Evolutionary conservation across 2,797 vertebrate genomes (phyloP).

Genomic region (Dermochelys coriacea): DNA sequence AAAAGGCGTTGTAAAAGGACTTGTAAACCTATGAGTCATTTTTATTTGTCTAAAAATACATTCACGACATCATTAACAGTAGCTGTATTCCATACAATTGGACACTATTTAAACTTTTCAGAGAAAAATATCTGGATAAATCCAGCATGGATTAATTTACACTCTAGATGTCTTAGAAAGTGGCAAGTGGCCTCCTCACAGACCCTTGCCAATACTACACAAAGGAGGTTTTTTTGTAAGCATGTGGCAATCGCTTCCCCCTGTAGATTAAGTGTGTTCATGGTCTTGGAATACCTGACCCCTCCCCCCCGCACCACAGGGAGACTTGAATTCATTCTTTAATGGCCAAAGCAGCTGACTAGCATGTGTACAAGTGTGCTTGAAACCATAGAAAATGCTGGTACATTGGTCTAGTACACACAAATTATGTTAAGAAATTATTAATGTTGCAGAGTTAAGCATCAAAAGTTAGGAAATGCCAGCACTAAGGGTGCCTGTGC

Average conservation of each 20-base stretch:
- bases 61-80: background rate
- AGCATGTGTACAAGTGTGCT: background rate
- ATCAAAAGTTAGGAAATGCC: background rate
- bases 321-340: background rate
- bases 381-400: background rate
- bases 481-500: background rate
- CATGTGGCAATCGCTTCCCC: background rate
- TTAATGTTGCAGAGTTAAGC: background rate
- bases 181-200: background rate
- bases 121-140: background rate
- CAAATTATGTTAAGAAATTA: background rate
- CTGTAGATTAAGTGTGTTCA: background rate
- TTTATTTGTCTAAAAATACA: background rate
- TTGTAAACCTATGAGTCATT: conserved; percentile 3
- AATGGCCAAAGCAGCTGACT: background rate
- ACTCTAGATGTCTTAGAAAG: background rate
- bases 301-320: background rate
- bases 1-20: conserved; percentile 23
- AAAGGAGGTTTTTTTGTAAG: background rate
- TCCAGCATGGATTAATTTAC: background rate
- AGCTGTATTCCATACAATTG: background rate
- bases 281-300: background rate
- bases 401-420: background rate
- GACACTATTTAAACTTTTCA: background rate
- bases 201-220: background rate